Conservation (phyloP, 2,888 invertebrate genomes). For the Malthinus seriepunctatus region DNA sequence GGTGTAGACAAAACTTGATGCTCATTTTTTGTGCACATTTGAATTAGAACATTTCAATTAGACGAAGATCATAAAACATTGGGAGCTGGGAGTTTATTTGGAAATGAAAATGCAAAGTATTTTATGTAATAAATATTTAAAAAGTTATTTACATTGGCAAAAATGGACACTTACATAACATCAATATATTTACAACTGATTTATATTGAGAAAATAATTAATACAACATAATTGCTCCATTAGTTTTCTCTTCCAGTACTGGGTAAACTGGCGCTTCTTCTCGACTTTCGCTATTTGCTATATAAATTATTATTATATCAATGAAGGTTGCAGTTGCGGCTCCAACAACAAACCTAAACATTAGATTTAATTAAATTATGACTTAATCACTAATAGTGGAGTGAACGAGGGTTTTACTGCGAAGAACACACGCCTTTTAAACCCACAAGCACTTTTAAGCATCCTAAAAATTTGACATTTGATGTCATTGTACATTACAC, state of each 20-base stretch:
- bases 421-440: too few species aligned
- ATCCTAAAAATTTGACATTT: too few species aligned
- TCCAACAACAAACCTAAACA: slow-evolving; percentile 70
- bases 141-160: slow-evolving; percentile 8
- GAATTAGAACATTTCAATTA: too few species aligned
- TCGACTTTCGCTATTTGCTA: slow-evolving; percentile 70
- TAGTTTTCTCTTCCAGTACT: slow-evolving; percentile 76
- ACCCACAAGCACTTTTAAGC: too few species aligned
- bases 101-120: too few species aligned
- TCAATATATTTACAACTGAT: slow-evolving; percentile 1
- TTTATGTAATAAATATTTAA: slow-evolving; percentile 4
- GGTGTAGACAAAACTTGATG: too few species aligned
- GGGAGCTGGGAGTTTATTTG: too few species aligned
- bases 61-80: too few species aligned
- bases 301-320: slow-evolving; percentile 73
- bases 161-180: not conserved
- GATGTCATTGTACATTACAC: too few species aligned
- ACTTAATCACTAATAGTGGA: too few species aligned
- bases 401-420: too few species aligned
- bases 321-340: slow-evolving; percentile 70
- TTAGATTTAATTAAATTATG: slow-evolving; percentile 7
- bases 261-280: slow-evolving; percentile 68
- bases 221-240: slow-evolving; percentile 85
- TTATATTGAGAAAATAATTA: slow-evolving; percentile 46
- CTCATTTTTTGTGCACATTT: too few species aligned